Evolutionary conservation across 2,797 vertebrate species (phyloP).

Genomic region (Amazona ochrocephala): DNA sequence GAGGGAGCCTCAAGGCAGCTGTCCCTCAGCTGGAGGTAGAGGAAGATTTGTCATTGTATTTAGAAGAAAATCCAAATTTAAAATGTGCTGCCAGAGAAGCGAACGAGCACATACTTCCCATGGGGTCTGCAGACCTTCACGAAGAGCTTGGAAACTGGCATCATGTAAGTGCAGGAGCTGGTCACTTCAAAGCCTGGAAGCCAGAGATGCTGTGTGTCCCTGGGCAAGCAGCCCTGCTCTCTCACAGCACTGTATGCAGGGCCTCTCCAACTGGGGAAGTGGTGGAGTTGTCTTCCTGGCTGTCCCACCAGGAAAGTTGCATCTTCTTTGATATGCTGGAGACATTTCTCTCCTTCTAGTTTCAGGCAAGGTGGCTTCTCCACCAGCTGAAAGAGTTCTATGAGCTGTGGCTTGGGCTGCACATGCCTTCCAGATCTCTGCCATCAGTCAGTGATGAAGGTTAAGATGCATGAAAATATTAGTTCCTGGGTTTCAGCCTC

Average conservation of each 20-base stretch:
- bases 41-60: not conserved
- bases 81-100: not conserved
- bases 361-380: not conserved
- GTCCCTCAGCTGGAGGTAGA: not conserved
- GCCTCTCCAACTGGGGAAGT: fast-evolving
- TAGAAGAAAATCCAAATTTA: not conserved
- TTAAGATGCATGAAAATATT: not conserved
- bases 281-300: not conserved
- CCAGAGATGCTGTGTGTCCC: not conserved
- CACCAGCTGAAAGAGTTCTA: not conserved
- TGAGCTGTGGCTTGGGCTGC: not conserved
- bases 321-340: not conserved
- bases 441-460: not conserved
- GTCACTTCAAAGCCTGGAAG: not conserved
- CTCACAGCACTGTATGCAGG: fast-evolving
- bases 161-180: not conserved
- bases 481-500: not conserved
- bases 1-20: not conserved
- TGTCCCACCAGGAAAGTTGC: not conserved
- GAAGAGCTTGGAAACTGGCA: not conserved
- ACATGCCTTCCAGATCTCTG: not conserved
- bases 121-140: not conserved
- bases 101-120: not conserved
- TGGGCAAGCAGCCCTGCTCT: not conserved
- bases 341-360: not conserved